Evolutionary conservation across 2,113 vertebrate species (phyloP), one percentile per base, ranked within the genome.

Genomic region (Cephalopholis sonnerati): DNA sequence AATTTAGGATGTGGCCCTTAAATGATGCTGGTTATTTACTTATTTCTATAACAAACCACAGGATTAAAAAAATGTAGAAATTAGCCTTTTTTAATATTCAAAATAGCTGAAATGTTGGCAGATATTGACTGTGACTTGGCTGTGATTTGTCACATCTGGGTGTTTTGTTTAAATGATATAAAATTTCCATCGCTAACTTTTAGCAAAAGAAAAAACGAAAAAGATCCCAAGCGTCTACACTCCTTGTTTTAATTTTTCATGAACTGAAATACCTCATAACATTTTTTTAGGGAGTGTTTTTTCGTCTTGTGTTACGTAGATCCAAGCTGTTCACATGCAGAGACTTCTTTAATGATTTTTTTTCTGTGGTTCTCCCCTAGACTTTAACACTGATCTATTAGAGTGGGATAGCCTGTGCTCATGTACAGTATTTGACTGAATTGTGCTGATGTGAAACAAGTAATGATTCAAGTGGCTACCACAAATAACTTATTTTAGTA

Each of bases 221-320:
- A 36, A 22, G 4, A 54, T 65, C 29, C 77, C 5, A 24, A 29
- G 8, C 51, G 39, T 79, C 62, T 51, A 20, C 58, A 67, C 2
- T 66, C 25, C 8, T 61, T 70, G n/a, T 77, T 77, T 87, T 17
- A 15, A 25, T 77, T 71, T 73, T 76, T 70, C 22, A 83, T 82
- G 39, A 89, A 81, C 89, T 85, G 54, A 86, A 91, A 92, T 93
- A 94, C 91, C 91, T 93, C 89, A 86, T 90, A 63, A 80, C 54
- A 66, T 90, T 74, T 90, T 74, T 63, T 71, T 82, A 85, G 91
- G 79, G 89, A 87, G 44, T 74, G 17, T 44, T 44, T 76, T 86
- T 84, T 86, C 79, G 53, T 75, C 44, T 84, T 46, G 32, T 87
- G 41, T 85, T 70, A 39, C 74, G 74, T 83, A 54, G 72, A 79